Base-by-base conservation (phyloP, 2,797 vertebrate species). In the Merluccius polli region DNA sequence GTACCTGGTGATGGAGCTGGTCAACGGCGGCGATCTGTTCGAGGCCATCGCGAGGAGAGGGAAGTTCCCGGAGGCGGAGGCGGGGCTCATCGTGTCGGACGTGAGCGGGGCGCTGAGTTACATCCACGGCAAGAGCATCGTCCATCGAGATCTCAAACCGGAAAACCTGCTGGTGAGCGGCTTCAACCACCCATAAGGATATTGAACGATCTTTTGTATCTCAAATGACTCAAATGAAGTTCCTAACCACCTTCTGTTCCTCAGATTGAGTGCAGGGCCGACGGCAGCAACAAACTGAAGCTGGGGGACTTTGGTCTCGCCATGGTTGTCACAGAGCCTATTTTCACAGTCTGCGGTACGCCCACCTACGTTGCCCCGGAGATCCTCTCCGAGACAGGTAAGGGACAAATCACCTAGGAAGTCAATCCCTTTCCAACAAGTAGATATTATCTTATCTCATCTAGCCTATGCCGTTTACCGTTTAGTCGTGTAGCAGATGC, bases 301-400 rank as follows among this genome's bases (percentile, higher is more conserved):
- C 87, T 99, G 85, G 97, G 95, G 73, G 98, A 99, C 89, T 99
- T 99, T 77, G 98, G 98, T 77, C 95, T 99, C 29, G 98, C 98
- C 30, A 95, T 97, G 90, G 93, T 95, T 41, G 95, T 98, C 79
- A 97, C 95, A 0, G 96, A 97, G 82, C 98, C 97, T 0, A 94
- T 99, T 87, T 99, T 96, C 87, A 98, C 97, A 3, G 96, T 99
- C 31, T 99, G 98, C 81, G 98, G 98, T 78, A 99, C 98, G 21
- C 98, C 98, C 2, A 99, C 98, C 0, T 99, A 99, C 2, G 97
- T 99, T 38, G 97, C 98, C 70, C 98, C 98, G 2, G 98, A 99
- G 90, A 98, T 99, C 89, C 96, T 99, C 77, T 94, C 92, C 79
- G 98, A 98, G 91, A 97, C 95, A 91, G 98, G 98, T 98, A 75